These are phyloP conservation scores for Chrysogorgia sp. DNA, from an alignment of 92 coral and sea anemone genomes.

Conservation along the genomic window DNA sequence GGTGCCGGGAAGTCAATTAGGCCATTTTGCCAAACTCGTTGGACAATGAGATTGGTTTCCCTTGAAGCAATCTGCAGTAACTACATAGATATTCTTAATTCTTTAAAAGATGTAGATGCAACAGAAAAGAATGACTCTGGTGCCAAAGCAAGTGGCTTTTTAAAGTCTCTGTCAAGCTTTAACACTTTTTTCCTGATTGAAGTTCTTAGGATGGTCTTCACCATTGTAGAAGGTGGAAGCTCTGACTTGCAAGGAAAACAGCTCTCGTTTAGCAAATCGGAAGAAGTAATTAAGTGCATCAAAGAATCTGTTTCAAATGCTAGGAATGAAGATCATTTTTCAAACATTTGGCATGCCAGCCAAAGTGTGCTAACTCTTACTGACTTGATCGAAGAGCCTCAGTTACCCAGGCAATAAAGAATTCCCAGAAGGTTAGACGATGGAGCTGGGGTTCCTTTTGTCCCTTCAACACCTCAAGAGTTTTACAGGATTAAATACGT, in stretches of 20 bases:
- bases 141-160: conserved; percentile 32
- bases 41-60: conserved; percentile 32
- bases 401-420: conserved; percentile 14
- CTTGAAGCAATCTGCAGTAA: conserved; percentile 32
- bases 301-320: conserved; percentile 37
- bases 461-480: conserved; percentile 31
- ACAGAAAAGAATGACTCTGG: conserved; percentile 45
- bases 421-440: conserved; percentile 20
- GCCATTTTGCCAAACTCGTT: conserved; percentile 37
- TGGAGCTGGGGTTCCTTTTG: conserved; percentile 12
- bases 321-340: conserved; percentile 14
- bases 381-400: conserved; percentile 25
- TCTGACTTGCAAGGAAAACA: conserved; percentile 42
- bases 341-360: conserved; percentile 34
- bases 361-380: conserved; percentile 12
- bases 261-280: conserved; percentile 35
- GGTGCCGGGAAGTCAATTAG: conserved; percentile 14
- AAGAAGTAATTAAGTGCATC: conserved; percentile 36
- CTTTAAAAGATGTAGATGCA: conserved; percentile 30
- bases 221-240: conserved; percentile 45
- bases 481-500: conserved; percentile 29
- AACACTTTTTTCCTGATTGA: conserved; percentile 29
- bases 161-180: conserved; percentile 22
- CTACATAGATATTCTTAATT: conserved; percentile 23
- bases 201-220: conserved; percentile 36